Percentiles rank a stretch among this genome's conserved stretches.
Conservation (phyloP, 2,113 vertebrate genomes). For the Thomomys bottae region DNA sequence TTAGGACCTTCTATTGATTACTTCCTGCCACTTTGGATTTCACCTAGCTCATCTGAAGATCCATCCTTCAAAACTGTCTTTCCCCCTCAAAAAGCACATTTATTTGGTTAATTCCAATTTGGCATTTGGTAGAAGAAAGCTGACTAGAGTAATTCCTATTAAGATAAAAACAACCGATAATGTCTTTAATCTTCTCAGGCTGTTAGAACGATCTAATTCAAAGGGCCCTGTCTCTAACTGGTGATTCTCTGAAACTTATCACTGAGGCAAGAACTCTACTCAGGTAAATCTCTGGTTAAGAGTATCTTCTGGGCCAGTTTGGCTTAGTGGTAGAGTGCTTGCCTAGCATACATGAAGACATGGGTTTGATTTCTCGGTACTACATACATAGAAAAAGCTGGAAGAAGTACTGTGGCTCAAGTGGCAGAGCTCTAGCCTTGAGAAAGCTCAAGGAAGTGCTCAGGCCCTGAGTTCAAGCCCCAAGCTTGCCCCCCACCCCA, state of each 20-base stretch:
- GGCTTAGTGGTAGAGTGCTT: too few species aligned
- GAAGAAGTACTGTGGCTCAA: too few species aligned
- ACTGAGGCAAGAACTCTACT: background rate
- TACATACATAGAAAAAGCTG: too few species aligned
- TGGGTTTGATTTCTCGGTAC: too few species aligned
- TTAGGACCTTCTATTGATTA: background rate
- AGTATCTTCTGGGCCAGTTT: background rate
- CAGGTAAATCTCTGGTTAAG: background rate
- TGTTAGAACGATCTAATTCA: background rate
- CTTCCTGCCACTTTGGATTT: background rate
- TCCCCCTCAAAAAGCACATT: background rate
- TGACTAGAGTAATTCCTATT: background rate
- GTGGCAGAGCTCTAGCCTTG: too few species aligned
- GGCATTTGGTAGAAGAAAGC: background rate
- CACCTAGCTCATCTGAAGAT: background rate
- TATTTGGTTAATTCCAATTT: slow-evolving; percentile 1
- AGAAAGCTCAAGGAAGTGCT: too few species aligned
- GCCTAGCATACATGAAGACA: too few species aligned
- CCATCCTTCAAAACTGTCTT: background rate
- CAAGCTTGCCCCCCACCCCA: too few species aligned
- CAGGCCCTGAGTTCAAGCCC: too few species aligned
- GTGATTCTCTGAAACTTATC: background rate
- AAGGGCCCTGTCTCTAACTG: background rate
- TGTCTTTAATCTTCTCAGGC: background rate
- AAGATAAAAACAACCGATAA: background rate